Conservation (phyloP, 1,140 invertebrate genomes). For the Pogonomyrmex barbatus region DNA sequence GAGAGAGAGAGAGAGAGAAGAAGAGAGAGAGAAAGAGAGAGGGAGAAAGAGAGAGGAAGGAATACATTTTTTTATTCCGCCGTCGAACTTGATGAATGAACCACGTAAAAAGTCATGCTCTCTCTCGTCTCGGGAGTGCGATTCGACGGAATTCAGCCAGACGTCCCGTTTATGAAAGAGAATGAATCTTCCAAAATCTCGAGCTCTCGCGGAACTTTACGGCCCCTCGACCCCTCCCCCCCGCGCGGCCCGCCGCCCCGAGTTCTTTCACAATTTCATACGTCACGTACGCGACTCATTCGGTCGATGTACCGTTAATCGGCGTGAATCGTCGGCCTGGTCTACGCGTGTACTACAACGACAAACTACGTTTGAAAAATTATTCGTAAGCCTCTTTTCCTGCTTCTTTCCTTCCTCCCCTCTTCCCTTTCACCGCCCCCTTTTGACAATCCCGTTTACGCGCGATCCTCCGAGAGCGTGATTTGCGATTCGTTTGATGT, state of each 20-base stretch:
- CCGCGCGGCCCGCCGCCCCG: background rate
- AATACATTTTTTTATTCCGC: too few species aligned
- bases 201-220: background rate
- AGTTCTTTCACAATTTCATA: slow-evolving; percentile 49
- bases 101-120: too few species aligned
- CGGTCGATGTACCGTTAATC: slow-evolving; percentile 71
- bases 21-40: too few species aligned
- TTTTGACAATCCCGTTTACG: background rate
- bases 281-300: slow-evolving; percentile 59
- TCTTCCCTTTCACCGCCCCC: background rate
- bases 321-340: slow-evolving; percentile 32
- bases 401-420: too few species aligned
- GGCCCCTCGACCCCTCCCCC: background rate
- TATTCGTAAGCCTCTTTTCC: background rate
- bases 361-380: slow-evolving; percentile 16
- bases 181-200: background rate
- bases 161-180: too few species aligned
- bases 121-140: too few species aligned
- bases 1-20: too few species aligned
- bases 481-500: background rate
- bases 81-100: too few species aligned
- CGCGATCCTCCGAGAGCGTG: background rate
- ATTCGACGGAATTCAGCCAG: too few species aligned
- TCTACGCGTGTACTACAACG: background rate
- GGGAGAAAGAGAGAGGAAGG: too few species aligned